Conservation (phyloP, 2,797 vertebrate species). For the Alfaro cultratus region DNA sequence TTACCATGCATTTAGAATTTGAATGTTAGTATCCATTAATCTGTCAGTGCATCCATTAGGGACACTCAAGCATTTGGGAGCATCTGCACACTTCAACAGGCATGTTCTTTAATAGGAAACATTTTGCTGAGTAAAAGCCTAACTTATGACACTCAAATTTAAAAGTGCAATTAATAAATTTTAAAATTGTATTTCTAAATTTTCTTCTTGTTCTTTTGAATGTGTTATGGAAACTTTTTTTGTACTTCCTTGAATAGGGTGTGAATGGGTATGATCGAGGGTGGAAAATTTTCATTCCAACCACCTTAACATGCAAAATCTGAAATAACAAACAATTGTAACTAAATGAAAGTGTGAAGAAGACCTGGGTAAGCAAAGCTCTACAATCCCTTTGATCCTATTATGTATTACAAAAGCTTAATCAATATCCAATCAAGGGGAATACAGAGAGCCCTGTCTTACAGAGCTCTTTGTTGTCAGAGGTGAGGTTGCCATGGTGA, state of each 20-base stretch:
- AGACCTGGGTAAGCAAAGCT: constrained; percentile 75
- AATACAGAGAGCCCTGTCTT: constrained; percentile 80
- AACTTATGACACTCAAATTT: constrained; percentile 44
- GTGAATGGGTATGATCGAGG: constrained; percentile 58
- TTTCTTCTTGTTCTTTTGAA: constrained; percentile 15
- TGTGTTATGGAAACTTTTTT: constrained; percentile 13
- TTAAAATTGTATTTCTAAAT: constrained; percentile 52
- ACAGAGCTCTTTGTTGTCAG: constrained; percentile 83
- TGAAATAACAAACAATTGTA: constrained; percentile 79
- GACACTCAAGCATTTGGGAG: constrained; percentile 62
- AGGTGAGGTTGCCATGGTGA: constrained; percentile 82
- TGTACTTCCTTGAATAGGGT: constrained; percentile 42
- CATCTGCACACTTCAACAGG: constrained; percentile 57
- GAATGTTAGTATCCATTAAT: constrained; percentile 77
- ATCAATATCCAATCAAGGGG: constrained; percentile 87
- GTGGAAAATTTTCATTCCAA: constrained; percentile 55
- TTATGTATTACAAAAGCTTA: constrained; percentile 87
- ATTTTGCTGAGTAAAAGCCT: constrained; percentile 52
- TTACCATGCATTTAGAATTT: constrained; percentile 71
- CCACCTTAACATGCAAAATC: constrained; percentile 78
- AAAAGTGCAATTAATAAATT: constrained; percentile 43
- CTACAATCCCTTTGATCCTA: constrained; percentile 81
- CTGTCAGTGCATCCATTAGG: constrained; percentile 75
- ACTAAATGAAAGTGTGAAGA: constrained; percentile 78
- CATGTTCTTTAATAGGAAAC: constrained; percentile 62